Evolutionary conservation across 1,140 invertebrate species (phyloP), one percentile per base, ranked within the genome.

Genomic region (Pararge aegeria): DNA sequence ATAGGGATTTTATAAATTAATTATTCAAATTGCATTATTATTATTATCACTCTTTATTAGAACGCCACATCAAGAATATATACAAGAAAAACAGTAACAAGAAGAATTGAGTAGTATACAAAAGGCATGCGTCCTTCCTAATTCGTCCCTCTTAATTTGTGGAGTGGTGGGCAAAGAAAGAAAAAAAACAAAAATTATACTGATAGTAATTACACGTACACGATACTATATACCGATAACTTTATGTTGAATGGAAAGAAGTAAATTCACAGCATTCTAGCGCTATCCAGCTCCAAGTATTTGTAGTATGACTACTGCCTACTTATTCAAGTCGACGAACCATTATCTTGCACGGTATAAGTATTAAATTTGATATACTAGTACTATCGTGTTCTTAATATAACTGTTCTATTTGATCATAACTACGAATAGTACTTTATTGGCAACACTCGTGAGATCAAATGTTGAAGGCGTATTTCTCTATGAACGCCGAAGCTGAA

Each of bases 261-360:
- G 38, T 56, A 65, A 58, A 49, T 30, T 42, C 29, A 55, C 52
- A 20, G 53, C 29, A 63, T 57, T 63, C 55, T 59, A 59, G 62
- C 46, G 42, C 55, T 44, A 60, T 46, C 57, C 56, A 53, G 53
- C 42, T 56, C 51, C 15, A 55, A 42, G 56, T 64, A 64, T 64
- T 64, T 64, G 62, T 64, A 64, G 62, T 64, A 64, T 58, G 58
- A 61, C 50, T 51, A 54, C 9, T 55, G 20, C 46, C 54, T 53
- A 64, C 61, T 63, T 66, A 66, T 70, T 71, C 66, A 73, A 73
- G 78, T 81, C 78, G 75, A 77, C 73, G 78, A 76, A 75, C 75
- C 62, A 64, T 74, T 81, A 81, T 75, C 70, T 70, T 60, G 59
- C 65, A 62, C 53, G 62, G 55, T 63, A 55, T 68, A 65, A 52